These are phyloP conservation scores for Tonatia bakeri DNA, from an alignment of 2,113 vertebrate species.

Conservation along the genomic window DNA sequence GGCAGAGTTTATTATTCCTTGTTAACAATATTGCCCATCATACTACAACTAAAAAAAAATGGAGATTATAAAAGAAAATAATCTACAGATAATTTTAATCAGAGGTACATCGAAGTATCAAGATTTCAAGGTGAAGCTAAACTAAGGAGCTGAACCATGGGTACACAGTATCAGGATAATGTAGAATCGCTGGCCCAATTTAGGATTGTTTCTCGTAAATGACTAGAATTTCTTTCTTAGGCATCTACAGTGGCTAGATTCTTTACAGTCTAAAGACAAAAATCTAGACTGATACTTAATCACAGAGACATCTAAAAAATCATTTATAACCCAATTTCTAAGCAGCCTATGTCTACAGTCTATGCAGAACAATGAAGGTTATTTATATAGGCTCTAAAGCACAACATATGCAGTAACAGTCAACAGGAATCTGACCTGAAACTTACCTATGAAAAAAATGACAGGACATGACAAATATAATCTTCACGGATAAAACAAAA, in stretches of 20 bases:
- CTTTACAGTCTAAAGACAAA: not conserved
- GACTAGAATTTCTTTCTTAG: constrained; percentile 16
- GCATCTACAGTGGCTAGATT: not conserved
- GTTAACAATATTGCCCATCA: not conserved
- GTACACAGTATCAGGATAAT: not conserved
- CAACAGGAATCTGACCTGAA: constrained; percentile 52
- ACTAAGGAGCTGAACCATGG: not conserved
- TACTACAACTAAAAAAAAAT: not conserved
- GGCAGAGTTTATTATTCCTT: not conserved
- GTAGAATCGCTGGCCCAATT: not conserved
- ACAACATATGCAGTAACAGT: constrained; percentile 48
- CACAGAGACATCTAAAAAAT: not conserved
- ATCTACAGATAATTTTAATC: not conserved
- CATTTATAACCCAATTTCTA: constrained; percentile 35
- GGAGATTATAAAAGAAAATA: not conserved
- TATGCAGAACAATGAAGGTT: not conserved
- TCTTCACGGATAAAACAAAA: constrained; percentile 65
- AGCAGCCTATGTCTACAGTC: not conserved
- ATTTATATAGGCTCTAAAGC: constrained; percentile 19
- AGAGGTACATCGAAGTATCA: not conserved
- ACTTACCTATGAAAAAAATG: constrained; percentile 70
- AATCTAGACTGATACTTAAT: not conserved
- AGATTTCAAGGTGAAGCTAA: not conserved
- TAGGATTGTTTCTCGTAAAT: not conserved
- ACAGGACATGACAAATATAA: constrained; percentile 69